Percentiles rank a stretch among this genome's conserved stretches.
These are phyloP conservation scores for Chironex yamaguchii DNA, from an alignment of 30 jellyfish, hydroid and myxozoan species.

Conservation along the genomic window DNA sequence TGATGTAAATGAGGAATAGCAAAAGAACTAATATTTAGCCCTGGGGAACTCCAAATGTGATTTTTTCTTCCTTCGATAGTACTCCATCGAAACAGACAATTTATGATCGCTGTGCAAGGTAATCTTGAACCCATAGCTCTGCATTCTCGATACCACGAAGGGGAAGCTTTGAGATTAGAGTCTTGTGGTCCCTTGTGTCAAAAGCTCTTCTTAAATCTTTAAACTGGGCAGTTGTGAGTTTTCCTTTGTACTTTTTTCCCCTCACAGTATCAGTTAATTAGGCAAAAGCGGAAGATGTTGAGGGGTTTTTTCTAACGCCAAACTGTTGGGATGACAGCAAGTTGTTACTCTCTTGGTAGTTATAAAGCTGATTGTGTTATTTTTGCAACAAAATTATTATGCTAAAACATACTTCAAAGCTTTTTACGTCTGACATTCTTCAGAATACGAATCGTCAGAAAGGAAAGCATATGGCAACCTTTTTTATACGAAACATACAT, in stretches of 20 bases:
- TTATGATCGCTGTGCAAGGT: slow-evolving; percentile 42
- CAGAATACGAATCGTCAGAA: too few relatives aligned
- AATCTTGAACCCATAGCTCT: slow-evolving; percentile 46
- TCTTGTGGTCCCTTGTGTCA: slow-evolving; percentile 11
- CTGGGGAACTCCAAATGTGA: slow-evolving; percentile 62
- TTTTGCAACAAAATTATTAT: too few relatives aligned
- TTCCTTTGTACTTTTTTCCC: slow-evolving; percentile 27
- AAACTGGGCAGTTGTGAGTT: slow-evolving; percentile 10
- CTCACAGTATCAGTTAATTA: slow-evolving; percentile 62
- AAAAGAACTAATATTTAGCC: slow-evolving; percentile 56
- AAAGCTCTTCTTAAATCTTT: slow-evolving; percentile 5
- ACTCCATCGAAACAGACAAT: slow-evolving; percentile 50
- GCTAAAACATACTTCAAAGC: too few relatives aligned
- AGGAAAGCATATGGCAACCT: too few relatives aligned
- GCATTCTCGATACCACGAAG: slow-evolving; percentile 12
- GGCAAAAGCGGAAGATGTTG: slow-evolving; percentile 63
- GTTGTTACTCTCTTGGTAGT: slow-evolving; percentile 30
- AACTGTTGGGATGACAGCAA: slow-evolving; percentile 71
- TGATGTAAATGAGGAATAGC: slow-evolving; percentile 31
- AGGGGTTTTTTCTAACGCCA: slow-evolving; percentile 56
- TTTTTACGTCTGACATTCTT: too few relatives aligned
- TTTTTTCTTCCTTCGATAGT: slow-evolving; percentile 3
- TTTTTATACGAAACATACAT: too few relatives aligned
- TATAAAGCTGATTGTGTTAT: slow-evolving; percentile 64
- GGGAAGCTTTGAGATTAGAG: slow-evolving; percentile 8